phyloP scores from a whole-genome alignment of 2,888 invertebrate species.

The Pyrrhia umbra region DNA sequence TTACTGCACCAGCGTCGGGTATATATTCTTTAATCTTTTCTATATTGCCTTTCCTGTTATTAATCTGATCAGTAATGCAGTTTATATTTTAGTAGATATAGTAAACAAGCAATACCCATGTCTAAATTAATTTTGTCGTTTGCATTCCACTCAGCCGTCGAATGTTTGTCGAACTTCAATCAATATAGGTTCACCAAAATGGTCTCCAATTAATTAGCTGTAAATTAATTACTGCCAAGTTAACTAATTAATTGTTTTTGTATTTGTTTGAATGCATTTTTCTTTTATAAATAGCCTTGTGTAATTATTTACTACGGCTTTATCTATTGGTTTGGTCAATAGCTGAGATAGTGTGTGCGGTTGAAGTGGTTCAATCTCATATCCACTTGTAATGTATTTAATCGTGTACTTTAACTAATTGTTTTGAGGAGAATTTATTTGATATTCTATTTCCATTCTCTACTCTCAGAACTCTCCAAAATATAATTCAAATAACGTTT shows the following conservation, averaged over 20 bases:
- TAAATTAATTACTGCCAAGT: slow-evolving; percentile 30
- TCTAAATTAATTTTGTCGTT: slow-evolving; percentile 18
- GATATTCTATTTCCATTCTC: neutral
- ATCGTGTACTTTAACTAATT: neutral
- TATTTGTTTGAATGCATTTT: neutral
- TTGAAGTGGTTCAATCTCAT: slow-evolving; percentile 26
- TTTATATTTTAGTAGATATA: neutral
- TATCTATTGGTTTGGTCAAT: slow-evolving; percentile 31
- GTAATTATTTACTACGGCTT: slow-evolving; percentile 31
- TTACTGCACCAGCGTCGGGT: neutral
- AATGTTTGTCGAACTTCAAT: slow-evolving; percentile 36
- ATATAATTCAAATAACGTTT: too few relatives aligned
- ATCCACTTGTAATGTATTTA: slow-evolving; percentile 14
- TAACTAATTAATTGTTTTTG: slow-evolving; percentile 5
- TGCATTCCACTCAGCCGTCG: slow-evolving; percentile 17
- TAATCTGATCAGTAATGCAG: neutral
- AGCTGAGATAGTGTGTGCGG: slow-evolving; percentile 20
- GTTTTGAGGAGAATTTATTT: neutral
- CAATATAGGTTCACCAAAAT: slow-evolving; percentile 23
- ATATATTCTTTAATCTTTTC: neutral
- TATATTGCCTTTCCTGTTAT: neutral
- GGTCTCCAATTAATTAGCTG: slow-evolving; percentile 13
- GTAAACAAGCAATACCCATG: slow-evolving; percentile 3
- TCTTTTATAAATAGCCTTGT: slow-evolving; percentile 10
- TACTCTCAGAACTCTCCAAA: too few relatives aligned